These are phyloP conservation scores for Cephalotes varians DNA, from an alignment of 2,888 invertebrate genomes.

Conservation along the genomic window DNA sequence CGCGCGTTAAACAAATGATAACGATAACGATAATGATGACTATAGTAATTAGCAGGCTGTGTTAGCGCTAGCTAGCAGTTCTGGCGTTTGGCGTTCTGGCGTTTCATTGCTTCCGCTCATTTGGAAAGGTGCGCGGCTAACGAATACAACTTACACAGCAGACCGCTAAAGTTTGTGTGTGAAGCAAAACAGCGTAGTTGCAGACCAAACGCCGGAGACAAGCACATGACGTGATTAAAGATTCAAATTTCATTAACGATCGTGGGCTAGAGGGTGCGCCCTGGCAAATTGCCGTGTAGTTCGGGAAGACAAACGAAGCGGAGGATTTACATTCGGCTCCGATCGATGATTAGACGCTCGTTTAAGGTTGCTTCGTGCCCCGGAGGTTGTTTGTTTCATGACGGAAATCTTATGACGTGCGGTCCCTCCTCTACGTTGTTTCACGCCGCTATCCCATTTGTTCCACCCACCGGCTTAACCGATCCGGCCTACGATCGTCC, in stretches of 20 bases:
- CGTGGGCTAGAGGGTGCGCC: slow-evolving; percentile 49
- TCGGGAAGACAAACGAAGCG: slow-evolving; percentile 60
- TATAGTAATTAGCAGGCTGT: slow-evolving; percentile 11
- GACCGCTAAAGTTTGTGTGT: slow-evolving; percentile 1
- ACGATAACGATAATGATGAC: slow-evolving; percentile 15
- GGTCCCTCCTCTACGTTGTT: slow-evolving; percentile 77
- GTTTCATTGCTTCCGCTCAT: slow-evolving; percentile 8
- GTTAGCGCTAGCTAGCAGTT: neutral
- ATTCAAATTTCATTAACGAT: slow-evolving; percentile 61
- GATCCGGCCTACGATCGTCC: slow-evolving; percentile 57
- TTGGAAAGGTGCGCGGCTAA: neutral
- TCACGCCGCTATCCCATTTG: slow-evolving; percentile 76
- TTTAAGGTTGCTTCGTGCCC: slow-evolving; percentile 66
- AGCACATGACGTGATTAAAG: slow-evolving; percentile 40
- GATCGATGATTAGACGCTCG: slow-evolving; percentile 65
- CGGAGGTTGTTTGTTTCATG: slow-evolving; percentile 75
- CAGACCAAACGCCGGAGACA: slow-evolving; percentile 15
- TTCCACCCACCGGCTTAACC: slow-evolving; percentile 75
- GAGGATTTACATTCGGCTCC: slow-evolving; percentile 64
- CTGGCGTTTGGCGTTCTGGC: neutral
- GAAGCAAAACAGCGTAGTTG: neutral
- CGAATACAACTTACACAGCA: neutral
- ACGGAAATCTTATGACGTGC: slow-evolving; percentile 77
- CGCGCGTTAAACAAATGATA: neutral
- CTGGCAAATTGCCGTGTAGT: slow-evolving; percentile 33